These are phyloP conservation scores for Oceanites oceanicus DNA, from an alignment of 2,113 vertebrate species.

Conservation along the genomic window DNA sequence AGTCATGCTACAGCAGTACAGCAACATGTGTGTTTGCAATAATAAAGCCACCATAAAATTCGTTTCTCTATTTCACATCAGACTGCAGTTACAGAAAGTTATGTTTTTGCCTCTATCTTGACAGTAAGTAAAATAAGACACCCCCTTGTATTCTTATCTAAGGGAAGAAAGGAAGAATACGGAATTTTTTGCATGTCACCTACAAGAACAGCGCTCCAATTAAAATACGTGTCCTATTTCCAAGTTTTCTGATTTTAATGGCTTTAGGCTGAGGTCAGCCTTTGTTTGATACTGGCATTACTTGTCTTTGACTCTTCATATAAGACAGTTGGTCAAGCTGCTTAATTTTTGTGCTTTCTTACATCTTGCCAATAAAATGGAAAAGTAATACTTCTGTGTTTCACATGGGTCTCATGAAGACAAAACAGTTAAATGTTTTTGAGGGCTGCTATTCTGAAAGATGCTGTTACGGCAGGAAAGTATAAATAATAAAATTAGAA, in stretches of 20 bases:
- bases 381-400: background rate
- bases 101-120: background rate
- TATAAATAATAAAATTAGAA: background rate
- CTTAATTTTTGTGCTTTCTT: background rate
- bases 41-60: background rate
- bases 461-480: background rate
- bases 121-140: background rate
- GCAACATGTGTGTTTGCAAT: background rate
- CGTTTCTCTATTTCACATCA: background rate
- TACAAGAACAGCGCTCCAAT: background rate
- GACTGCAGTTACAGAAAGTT: background rate
- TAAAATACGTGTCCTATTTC: background rate
- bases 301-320: background rate
- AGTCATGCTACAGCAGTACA: background rate
- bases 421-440: background rate
- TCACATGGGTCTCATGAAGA: background rate
- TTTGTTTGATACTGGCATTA: background rate
- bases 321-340: background rate
- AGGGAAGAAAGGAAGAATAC: background rate
- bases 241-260: background rate
- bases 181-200: background rate
- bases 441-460: background rate
- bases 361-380: background rate
- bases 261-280: background rate
- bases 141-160: background rate